A percentile compares a stretch with the other conserved stretches of the same genome.
Conservation (phyloP, 2,888 invertebrate genomes). For the Macropis europaea region DNA sequence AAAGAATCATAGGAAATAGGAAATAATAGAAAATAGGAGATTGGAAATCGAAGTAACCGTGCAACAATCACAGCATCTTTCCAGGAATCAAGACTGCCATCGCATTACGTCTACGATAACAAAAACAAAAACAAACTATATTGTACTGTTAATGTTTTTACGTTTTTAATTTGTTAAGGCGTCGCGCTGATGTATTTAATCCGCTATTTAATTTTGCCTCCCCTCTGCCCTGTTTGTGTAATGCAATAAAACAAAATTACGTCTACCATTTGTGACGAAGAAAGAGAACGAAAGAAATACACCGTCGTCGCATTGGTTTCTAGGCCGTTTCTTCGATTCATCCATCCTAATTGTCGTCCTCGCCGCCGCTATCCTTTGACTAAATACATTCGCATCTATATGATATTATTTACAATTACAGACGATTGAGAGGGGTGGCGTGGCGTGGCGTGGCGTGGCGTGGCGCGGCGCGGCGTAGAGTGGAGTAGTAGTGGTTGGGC, state of each 20-base stretch:
- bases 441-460: too few species aligned
- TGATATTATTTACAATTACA: too few species aligned
- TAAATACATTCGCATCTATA: too few species aligned
- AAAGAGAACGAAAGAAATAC: conserved; percentile 12
- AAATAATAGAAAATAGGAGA: conserved; percentile 33
- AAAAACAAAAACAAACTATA: conserved; percentile 76
- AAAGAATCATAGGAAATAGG: conserved; percentile 28
- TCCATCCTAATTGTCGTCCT: background rate
- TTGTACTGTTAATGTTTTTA: conserved; percentile 78
- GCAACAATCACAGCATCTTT: conserved; percentile 76
- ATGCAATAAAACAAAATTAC: conserved; percentile 56
- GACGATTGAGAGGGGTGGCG: too few species aligned
- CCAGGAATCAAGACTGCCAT: conserved; percentile 79
- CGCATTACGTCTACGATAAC: conserved; percentile 76
- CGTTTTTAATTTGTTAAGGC: conserved; percentile 77
- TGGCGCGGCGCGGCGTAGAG: too few species aligned
- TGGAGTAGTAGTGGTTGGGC: background rate
- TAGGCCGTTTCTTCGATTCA: background rate
- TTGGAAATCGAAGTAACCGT: conserved; percentile 63
- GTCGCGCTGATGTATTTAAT: conserved; percentile 71
- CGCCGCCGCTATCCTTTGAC: background rate
- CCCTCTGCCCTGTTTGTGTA: conserved; percentile 61
- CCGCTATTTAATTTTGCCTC: conserved; percentile 64
- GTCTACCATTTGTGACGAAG: conserved; percentile 40
- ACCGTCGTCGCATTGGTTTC: background rate